Evolutionary conservation across 2,888 invertebrate species (phyloP), one percentile per base, ranked within the genome.

Genomic region (Hyalella azteca): DNA sequence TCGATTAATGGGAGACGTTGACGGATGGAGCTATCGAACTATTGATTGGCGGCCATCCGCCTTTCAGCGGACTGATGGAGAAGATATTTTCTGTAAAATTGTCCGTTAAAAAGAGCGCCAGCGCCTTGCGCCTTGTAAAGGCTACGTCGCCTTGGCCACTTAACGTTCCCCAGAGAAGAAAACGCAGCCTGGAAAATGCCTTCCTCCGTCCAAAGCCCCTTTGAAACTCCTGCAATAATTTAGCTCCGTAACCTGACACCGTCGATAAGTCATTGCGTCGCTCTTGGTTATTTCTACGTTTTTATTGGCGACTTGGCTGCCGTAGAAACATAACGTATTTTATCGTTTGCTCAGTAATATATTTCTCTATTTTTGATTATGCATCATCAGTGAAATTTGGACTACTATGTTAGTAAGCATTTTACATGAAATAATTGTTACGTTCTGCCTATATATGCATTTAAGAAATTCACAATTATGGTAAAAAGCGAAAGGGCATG

Each of bases 21-120:
- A 66, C 66, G 66, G 66, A 66, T 66, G 66, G 36, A 66, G 66
- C 29, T 66, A 66, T 66, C 66, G 66, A 66, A 29, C 29, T 66
- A 66, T 66, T 66, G 66, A 66, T 66, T 66, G 29, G 36, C 66
- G 66, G 32, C 66, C 66, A 36, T 32, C 29, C 66, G 66, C 66
- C 66, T 36, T 66, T 66, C 26, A 66, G 36, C 36, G 66, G 36
- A 66, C 66, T 66, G 66, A 66, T 66, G 66, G 66, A 66, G n/a
- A 66, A 66, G 66, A 29, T 66, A 66, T 66, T 66, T 66, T 66
- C 66, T 36, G 66, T 66, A 66, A 66, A 66, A 66, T 66, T 66
- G 66, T 36, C 26, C 36, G 29, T 66, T 66, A 66, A 66, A 66
- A 66, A 36, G 66, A 45, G 39, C 36, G 36, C 36, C 36, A n/a